Base-by-base conservation (phyloP, 2,888 invertebrate genomes). In the Tetragonisca angustula region DNA sequence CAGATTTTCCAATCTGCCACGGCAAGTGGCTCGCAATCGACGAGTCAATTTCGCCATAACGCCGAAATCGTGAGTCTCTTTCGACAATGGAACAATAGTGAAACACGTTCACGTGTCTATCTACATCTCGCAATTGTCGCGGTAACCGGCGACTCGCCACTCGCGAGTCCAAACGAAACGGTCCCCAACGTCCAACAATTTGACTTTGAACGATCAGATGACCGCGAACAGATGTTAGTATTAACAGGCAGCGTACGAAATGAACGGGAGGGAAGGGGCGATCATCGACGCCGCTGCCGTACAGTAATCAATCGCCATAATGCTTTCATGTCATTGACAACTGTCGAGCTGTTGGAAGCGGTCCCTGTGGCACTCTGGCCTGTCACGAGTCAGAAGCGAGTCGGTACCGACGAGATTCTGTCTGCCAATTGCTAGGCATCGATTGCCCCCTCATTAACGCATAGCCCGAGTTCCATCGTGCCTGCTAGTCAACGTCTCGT, bases 261-360 rank as follows among this genome's bases (percentile, higher is more conserved):
- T 59, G 68, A 69, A 67, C 21, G 67, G 73, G 70, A 73, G 43
- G 9, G 67, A 73, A 9, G 9, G 9, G 36, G 9, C 43, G 1
- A 79, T 82, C 75, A 79, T 85, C 79, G 76, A 19, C 24, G 74
- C 43, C 54, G 4, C 11, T 19, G 19, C 52, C 62, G 72, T 62
- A 71, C 73, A 70, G 79, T 78, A 78, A 86, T 86, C 83, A 83
- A 86, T 86, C 86, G 86, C 36, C 74, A 73, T 80, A 80, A 83
- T 76, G 83, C 80, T 79, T 76, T 80, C 86, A 61, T 64, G 80
- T 80, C 86, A 80, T 83, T 86, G 83, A 86, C 83, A 83, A 86
- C 72, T 81, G 85, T 84, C 81, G 81, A 70, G 62, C 43, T 71
- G 32, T 71, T 54, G 52, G 50, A 52, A 11, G 27, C 52, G 50